A percentile compares a stretch with the other conserved stretches of the same genome.
phyloP scores from a whole-genome alignment of 2,113 vertebrate species.

The Lipotes vexillifer region DNA sequence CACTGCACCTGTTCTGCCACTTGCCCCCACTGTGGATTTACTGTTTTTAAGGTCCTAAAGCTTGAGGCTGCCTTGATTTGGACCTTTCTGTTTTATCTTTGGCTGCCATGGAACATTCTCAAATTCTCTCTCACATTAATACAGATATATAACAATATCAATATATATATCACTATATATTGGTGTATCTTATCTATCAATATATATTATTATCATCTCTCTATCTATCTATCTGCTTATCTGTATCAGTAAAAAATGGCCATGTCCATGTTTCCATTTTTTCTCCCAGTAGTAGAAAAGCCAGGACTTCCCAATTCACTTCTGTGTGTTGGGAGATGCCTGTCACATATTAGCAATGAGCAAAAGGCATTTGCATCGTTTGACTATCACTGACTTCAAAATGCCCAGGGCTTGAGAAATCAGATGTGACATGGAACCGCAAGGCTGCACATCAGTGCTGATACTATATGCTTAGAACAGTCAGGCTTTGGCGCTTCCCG shows the following conservation, averaged over 20 bases:
- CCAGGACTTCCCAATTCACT: not conserved
- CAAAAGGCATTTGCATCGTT: not conserved
- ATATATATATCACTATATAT: not conserved
- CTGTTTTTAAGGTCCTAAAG: not conserved
- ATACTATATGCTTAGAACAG: accelerated
- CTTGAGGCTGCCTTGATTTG: not conserved
- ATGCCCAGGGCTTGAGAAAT: not conserved
- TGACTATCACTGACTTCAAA: not conserved
- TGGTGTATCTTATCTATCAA: not conserved
- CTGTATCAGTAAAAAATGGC: not conserved
- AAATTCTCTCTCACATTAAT: not conserved
- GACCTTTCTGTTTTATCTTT: not conserved
- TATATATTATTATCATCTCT: not conserved
- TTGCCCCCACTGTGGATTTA: not conserved
- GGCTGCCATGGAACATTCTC: not conserved
- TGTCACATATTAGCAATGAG: not conserved
- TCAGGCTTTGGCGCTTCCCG: not conserved
- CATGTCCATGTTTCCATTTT: not conserved
- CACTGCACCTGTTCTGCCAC: not conserved
- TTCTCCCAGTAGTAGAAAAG: not conserved
- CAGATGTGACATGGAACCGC: accelerated
- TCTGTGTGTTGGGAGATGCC: not conserved
- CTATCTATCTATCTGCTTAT: not conserved
- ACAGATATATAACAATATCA: not conserved
- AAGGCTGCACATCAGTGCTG: accelerated